Conservation (phyloP, 2,888 invertebrate genomes). For the Sthenelais limicola region DNA sequence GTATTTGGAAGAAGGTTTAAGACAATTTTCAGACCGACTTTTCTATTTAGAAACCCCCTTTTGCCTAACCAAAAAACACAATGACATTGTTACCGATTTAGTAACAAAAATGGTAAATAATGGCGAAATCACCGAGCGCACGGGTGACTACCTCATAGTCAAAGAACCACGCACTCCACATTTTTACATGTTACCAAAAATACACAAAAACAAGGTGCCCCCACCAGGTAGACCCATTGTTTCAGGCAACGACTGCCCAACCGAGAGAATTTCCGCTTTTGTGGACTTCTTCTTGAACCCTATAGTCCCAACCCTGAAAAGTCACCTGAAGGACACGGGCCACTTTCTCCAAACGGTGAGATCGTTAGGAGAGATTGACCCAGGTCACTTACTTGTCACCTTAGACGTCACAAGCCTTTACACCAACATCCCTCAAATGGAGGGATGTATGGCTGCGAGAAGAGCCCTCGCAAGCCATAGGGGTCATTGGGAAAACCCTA, state of each 20-base stretch:
- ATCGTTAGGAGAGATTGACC: too few species aligned
- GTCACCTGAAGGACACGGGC: constrained; percentile 16
- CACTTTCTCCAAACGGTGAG: background rate
- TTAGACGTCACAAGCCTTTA: constrained; percentile 9
- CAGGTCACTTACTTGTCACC: background rate
- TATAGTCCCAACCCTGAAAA: background rate
- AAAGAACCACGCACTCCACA: too few species aligned
- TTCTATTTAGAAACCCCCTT: background rate
- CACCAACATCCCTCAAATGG: constrained; percentile 19
- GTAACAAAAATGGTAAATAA: background rate
- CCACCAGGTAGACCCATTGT: constrained; percentile 30
- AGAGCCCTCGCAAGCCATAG: background rate
- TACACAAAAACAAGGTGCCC: background rate
- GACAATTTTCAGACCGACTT: background rate
- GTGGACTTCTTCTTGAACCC: constrained; percentile 9
- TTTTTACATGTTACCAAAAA: constrained; percentile 21
- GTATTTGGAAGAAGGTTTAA: background rate
- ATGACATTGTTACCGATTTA: background rate
- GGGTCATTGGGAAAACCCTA: background rate
- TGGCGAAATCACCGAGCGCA: too few species aligned
- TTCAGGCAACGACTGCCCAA: constrained; percentile 8
- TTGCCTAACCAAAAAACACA: background rate
- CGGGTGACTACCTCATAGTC: too few species aligned
- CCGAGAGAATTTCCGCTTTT: constrained; percentile 20
- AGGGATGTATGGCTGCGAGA: background rate